A percentile compares a stretch with the other conserved stretches of the same genome.
These are phyloP conservation scores for Falco punctatus DNA, from an alignment of 2,113 vertebrate species.

Conservation along the genomic window DNA sequence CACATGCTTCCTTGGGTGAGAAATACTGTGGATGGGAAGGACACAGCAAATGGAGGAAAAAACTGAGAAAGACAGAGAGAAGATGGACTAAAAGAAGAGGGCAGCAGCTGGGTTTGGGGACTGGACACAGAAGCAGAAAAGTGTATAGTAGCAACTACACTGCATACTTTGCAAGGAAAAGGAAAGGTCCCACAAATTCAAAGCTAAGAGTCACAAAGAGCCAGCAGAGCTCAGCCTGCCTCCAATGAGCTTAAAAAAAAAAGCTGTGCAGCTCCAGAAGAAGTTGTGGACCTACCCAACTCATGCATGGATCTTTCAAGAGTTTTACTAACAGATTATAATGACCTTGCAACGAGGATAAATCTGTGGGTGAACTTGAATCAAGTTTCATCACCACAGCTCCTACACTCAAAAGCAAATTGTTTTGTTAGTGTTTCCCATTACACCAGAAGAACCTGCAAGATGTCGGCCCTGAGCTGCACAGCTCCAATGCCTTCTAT, in stretches of 20 bases:
- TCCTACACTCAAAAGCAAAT: not conserved
- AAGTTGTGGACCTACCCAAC: not conserved
- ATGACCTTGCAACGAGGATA: not conserved
- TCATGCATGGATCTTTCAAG: not conserved
- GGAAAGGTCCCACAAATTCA: not conserved
- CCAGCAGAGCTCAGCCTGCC: not conserved
- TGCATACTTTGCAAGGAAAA: not conserved
- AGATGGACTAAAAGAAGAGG: not conserved
- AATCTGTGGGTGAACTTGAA: not conserved
- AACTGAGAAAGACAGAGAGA: not conserved
- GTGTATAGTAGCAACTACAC: not conserved
- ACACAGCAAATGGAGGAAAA: not conserved
- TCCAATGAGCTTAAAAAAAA: not conserved
- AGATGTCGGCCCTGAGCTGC: accelerated
- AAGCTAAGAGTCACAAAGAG: not conserved
- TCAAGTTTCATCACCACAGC: not conserved
- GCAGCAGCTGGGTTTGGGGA: not conserved
- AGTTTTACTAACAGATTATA: not conserved
- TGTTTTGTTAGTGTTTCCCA: not conserved
- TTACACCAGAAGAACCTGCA: not conserved
- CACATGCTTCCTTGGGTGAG: not conserved
- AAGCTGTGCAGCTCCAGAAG: not conserved
- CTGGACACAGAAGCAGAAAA: not conserved
- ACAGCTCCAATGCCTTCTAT: accelerated
- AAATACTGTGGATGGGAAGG: not conserved